Base-by-base conservation (phyloP, 2,797 vertebrate species). In the Mallotus villosus region DNA sequence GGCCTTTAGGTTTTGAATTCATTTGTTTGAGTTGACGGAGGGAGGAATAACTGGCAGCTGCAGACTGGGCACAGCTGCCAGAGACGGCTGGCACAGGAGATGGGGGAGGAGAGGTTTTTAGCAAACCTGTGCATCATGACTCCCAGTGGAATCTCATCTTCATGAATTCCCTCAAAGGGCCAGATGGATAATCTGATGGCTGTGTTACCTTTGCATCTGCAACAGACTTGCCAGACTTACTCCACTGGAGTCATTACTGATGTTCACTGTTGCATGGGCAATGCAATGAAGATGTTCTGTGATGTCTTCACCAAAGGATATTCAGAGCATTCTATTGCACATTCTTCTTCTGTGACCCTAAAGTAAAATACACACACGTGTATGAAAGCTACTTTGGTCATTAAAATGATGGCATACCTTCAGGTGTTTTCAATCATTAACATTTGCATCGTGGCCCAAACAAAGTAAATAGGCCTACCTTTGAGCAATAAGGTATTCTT, bases 41-140 rank as follows among this genome's bases (percentile, higher is more conserved):
- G 24, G 81, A 84, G 74, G 76, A 51, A 9, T 81, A 74, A 70
- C 71, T 74, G 70, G 82, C 88, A 88, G 89, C 85, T 89, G 88
- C 84, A 88, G 55, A 69, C 71, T 1, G 69, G 75, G 83, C 85
- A 80, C 90, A 91, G 85, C 88, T 91, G 88, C 85, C 87, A 75
- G 65, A 63, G 83, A 71, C 27, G 81, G 82, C 81, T 85, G 85
- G 80, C 80, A 49, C 66, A 78, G 85, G 37, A 37, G 21, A 2
- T 5, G 68, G 58, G 22, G 60, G 66, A 82, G 87, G 84, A 79
- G 82, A 0, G 58, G 67, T 75, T 78, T 71, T 78, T 64, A 86
- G 82, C 79, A 87, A 89, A 90, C 82, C 83, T 86, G 87, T 77
- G 84, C 77, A 76, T 2, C 22, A 21, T 4, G 21, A 57, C 71